phyloP scores from a whole-genome alignment of 2,888 invertebrate genomes.

The Metacarcinus magister region DNA sequence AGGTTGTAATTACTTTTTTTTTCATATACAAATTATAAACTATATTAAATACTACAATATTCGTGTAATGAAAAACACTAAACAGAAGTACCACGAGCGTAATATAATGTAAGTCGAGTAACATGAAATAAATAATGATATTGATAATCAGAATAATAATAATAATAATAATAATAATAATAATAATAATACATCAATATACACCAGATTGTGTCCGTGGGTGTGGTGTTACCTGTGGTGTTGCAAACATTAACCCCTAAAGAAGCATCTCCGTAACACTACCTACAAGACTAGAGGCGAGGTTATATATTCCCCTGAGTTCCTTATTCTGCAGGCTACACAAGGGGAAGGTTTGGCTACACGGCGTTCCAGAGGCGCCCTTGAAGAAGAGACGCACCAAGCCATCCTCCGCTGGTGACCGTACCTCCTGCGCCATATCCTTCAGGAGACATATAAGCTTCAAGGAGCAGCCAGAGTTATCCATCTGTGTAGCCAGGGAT shows the following conservation, averaged over 20 bases:
- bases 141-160: no score
- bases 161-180: no score
- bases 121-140: not conserved
- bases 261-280: no score
- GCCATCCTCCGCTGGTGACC: not conserved
- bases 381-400: not conserved
- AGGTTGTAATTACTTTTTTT: no score
- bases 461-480: conserved; percentile 45
- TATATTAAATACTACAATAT: no score
- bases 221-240: no score
- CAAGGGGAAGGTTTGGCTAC: not conserved
- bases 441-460: conserved; percentile 37
- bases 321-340: not conserved
- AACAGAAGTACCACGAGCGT: not conserved
- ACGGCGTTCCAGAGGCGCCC: not conserved
- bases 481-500: conserved; percentile 34
- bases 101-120: not conserved
- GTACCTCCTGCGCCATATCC: not conserved
- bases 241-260: not conserved
- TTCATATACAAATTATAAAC: no score
- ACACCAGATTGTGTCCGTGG: no score
- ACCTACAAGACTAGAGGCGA: not conserved
- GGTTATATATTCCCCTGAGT: not conserved
- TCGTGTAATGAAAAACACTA: no score
- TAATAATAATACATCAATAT: no score